A percentile compares a stretch with the other conserved stretches of the same genome.
These are phyloP conservation scores for Bryconaethiops microstoma DNA, from an alignment of 2,797 vertebrate species.

Conservation along the genomic window DNA sequence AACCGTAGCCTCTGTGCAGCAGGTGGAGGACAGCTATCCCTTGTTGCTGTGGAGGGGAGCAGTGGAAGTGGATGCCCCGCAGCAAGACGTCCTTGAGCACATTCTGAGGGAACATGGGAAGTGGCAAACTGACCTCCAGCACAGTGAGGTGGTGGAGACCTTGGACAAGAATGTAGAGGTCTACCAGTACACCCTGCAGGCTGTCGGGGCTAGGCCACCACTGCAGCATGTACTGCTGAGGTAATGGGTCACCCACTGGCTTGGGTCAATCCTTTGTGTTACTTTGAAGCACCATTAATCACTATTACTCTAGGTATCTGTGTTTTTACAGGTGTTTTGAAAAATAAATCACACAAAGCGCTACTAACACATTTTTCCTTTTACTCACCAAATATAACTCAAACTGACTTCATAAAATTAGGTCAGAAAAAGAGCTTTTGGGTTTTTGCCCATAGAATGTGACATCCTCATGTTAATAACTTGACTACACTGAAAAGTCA, in stretches of 20 bases:
- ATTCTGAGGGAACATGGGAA: conserved; percentile 74
- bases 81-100: conserved; percentile 72
- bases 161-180: conserved; percentile 76
- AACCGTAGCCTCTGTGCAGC: not conserved
- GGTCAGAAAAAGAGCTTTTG: conserved; percentile 1
- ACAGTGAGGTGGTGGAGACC: conserved; percentile 69
- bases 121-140: conserved; percentile 73
- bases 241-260: conserved; percentile 62
- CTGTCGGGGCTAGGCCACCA: conserved; percentile 63
- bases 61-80: conserved; percentile 75
- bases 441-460: conserved; percentile 1
- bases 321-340: not conserved
- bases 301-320: not conserved
- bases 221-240: conserved; percentile 79
- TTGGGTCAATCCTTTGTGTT: not conserved
- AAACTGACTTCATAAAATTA: not conserved
- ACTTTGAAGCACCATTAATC: not conserved
- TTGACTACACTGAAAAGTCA: conserved; percentile 13
- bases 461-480: conserved; percentile 11
- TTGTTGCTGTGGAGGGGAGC: conserved; percentile 73
- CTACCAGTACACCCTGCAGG: conserved; percentile 72
- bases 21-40: conserved; percentile 75
- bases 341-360: not conserved
- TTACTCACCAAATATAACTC: too few relatives aligned
- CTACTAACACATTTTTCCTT: too few relatives aligned